Evolutionary conservation across 2,113 vertebrate species (phyloP), one percentile per base, ranked within the genome.

Genomic region (Otis tarda): DNA sequence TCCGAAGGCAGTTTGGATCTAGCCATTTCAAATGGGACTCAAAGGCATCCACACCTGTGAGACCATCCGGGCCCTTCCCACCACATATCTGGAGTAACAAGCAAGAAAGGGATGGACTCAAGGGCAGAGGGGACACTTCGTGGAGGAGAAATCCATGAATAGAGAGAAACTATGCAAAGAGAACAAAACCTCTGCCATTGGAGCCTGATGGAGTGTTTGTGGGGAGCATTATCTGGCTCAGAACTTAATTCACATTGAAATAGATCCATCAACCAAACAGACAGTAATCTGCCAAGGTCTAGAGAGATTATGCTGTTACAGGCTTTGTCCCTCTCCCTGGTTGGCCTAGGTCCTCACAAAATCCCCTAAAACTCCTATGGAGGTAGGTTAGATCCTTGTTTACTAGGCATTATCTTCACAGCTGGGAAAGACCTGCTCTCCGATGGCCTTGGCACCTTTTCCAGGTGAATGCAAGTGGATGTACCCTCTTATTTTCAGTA

Each of bases 181-280:
- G 25, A 80, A 12, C 0, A 4, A 64, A 79, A n/a, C 2, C 33
- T 16, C 28, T 28, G 61, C 14, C 0, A 0, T 2, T 61, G 39
- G 63, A 69, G 10, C 22, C 56, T 25, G 68, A 47, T 30, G 49
- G 25, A 57, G 12, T 12, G 41, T 52, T 14, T 37, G 49, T 56
- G 41, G 24, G 52, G 71, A 79, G 23, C 2, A 1, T 61, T 17
- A 19, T 17, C 22, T 71, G 35, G 20, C n/a, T 78, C 30, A 39
- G 50, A 67, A 50, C 39, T 71, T 41, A 68, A 14, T 55, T 59
- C 47, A 41, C 14, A 2, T 24, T 27, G 35, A 60, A 71, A 60
- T 0, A 45, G 41, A 39, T 5, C 47, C 65, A 69, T 47, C 20
- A 24, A 13, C 39, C 56, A 39, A 69, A 37, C 39, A 68, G 23